These are phyloP conservation scores for Pseudopipra pipra DNA, from an alignment of 2,113 vertebrate species.

Conservation along the genomic window DNA sequence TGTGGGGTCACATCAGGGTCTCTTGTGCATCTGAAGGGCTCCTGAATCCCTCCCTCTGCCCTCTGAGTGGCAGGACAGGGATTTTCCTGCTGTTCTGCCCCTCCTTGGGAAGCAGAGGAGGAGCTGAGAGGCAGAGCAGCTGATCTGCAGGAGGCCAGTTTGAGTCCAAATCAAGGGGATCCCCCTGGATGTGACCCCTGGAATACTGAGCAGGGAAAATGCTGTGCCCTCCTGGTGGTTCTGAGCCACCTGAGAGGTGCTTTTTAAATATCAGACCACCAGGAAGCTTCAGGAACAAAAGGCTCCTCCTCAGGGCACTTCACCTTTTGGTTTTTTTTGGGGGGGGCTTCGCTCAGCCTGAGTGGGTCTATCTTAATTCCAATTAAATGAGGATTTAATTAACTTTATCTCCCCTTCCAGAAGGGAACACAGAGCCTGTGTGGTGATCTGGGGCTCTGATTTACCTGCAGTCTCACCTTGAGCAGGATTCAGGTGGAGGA, in stretches of 20 bases:
- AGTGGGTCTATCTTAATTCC: constrained; percentile 62
- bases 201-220: no score
- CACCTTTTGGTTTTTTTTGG: neutral
- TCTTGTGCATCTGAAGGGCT: neutral
- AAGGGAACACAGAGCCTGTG: neutral
- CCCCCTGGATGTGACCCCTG: no score
- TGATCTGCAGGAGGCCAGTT: no score
- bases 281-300: neutral
- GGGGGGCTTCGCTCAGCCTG: constrained; percentile 45
- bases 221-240: no score
- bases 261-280: no score
- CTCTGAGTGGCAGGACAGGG: fast-evolving
- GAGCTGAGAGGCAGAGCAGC: neutral
- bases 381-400: constrained; percentile 72
- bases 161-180: no score
- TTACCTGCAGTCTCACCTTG: constrained; percentile 3
- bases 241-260: no score
- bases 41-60: fast-evolving
- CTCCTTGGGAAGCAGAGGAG: no score
- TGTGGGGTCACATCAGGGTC: fast-evolving
- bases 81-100: fast-evolving
- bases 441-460: constrained; percentile 41
- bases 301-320: neutral
- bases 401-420: constrained; percentile 64
- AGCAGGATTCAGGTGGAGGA: constrained; percentile 8